These are phyloP conservation scores for Chascanopsetta lugubris DNA, from an alignment of 2,113 vertebrate species.

Conservation along the genomic window DNA sequence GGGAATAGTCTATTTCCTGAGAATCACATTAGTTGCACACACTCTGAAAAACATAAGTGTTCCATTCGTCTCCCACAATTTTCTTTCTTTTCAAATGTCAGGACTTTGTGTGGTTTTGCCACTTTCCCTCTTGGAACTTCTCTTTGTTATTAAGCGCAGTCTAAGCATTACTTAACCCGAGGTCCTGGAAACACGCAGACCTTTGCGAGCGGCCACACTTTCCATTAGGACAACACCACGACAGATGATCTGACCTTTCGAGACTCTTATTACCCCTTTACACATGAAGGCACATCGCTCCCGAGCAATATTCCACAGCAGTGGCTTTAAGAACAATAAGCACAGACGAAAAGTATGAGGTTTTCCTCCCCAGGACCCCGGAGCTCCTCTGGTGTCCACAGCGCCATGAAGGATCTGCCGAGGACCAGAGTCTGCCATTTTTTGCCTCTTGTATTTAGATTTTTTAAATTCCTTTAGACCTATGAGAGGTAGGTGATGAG, in stretches of 20 bases:
- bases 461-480: too few relatives aligned
- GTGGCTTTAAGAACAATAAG: slow-evolving; percentile 21
- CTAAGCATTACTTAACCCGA: slow-evolving; percentile 66
- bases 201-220: slow-evolving; percentile 64
- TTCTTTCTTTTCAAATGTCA: slow-evolving; percentile 52
- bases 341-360: slow-evolving; percentile 24
- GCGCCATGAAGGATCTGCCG: not conserved
- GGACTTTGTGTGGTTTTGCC: slow-evolving; percentile 36
- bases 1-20: not conserved
- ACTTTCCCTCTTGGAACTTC: slow-evolving; percentile 38
- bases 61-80: too few relatives aligned
- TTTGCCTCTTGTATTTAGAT: too few relatives aligned
- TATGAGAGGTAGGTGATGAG: too few relatives aligned
- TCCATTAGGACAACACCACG: slow-evolving; percentile 74
- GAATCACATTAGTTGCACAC: too few relatives aligned
- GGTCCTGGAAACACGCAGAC: slow-evolving; percentile 56
- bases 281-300: slow-evolving; percentile 38
- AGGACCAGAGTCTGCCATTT: too few relatives aligned
- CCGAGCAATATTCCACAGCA: slow-evolving; percentile 52
- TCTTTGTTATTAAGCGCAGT: slow-evolving; percentile 65
- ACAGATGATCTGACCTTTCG: slow-evolving; percentile 76
- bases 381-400: not conserved
- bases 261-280: slow-evolving; percentile 63
- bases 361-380: slow-evolving; percentile 1
- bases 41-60: too few relatives aligned